phyloP scores from a whole-genome alignment of 35 echinoderm and acorn worm genomes.

The Anneissia japonica region DNA sequence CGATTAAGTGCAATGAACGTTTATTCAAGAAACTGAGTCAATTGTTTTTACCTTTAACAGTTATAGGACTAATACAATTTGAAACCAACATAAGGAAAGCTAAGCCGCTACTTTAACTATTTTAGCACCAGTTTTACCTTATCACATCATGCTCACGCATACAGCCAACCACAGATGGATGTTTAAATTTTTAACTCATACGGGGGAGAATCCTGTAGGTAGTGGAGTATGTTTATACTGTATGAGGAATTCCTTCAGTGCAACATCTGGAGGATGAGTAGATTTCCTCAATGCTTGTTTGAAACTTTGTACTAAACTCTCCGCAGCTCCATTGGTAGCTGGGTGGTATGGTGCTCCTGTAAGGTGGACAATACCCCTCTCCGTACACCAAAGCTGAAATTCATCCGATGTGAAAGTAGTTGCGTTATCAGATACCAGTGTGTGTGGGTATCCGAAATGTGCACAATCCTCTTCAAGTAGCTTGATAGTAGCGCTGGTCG shows the following conservation, averaged over 20 bases:
- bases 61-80: no score
- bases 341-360: conserved; percentile 65
- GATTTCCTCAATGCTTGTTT: conserved; percentile 56
- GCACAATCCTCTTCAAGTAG: conserved; percentile 41
- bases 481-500: conserved; percentile 10
- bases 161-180: no score
- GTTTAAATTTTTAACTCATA: no score
- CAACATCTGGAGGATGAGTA: conserved; percentile 22
- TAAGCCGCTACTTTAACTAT: no score
- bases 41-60: no score
- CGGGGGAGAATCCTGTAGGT: conserved; percentile 45
- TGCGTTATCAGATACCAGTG: conserved; percentile 60
- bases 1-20: no score
- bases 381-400: conserved; percentile 34
- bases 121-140: no score
- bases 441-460: conserved; percentile 52
- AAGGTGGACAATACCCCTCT: conserved; percentile 51
- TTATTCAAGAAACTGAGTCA: no score
- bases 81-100: no score
- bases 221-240: conserved; percentile 46
- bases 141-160: no score
- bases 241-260: conserved; percentile 52
- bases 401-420: conserved; percentile 51
- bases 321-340: conserved; percentile 44
- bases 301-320: conserved; percentile 58